These are phyloP conservation scores for Tragopan temminckii DNA, from an alignment of 2,797 vertebrate genomes.

Conservation along the genomic window DNA sequence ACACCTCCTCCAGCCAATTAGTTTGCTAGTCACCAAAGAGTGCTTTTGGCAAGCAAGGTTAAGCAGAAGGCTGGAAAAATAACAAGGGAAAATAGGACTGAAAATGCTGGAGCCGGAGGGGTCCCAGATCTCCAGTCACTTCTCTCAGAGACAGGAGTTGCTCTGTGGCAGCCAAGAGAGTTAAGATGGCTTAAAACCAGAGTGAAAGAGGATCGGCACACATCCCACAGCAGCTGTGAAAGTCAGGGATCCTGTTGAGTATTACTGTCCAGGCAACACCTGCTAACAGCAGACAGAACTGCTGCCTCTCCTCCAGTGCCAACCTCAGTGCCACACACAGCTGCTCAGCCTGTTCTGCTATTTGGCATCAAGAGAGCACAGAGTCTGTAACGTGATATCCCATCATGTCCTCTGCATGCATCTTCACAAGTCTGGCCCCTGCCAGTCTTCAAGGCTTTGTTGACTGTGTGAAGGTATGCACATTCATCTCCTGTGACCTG, in stretches of 20 bases:
- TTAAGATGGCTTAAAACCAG: not conserved
- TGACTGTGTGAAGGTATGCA: fast-evolving
- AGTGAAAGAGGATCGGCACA: not conserved
- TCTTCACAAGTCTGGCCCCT: fast-evolving
- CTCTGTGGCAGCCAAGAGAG: not conserved
- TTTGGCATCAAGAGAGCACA: too few relatives aligned
- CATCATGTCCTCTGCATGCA: fast-evolving
- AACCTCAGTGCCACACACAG: fast-evolving
- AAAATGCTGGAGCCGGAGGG: not conserved
- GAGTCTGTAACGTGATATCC: too few relatives aligned
- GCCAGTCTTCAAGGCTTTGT: not conserved
- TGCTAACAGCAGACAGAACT: fast-evolving
- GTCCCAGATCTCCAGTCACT: not conserved
- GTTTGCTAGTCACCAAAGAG: not conserved
- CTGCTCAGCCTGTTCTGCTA: not conserved
- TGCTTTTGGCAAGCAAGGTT: not conserved
- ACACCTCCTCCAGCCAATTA: not conserved
- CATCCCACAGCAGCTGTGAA: not conserved
- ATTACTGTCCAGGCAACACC: fast-evolving
- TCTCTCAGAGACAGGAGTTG: not conserved
- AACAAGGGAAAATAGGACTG: not conserved
- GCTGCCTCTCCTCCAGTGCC: not conserved
- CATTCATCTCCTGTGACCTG: fast-evolving
- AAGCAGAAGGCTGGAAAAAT: conserved; percentile 18
- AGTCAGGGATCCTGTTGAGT: not conserved